Evolutionary conservation across 2,888 invertebrate species (phyloP), one percentile per base, ranked within the genome.

Genomic region (Fabriciana adippe): DNA sequence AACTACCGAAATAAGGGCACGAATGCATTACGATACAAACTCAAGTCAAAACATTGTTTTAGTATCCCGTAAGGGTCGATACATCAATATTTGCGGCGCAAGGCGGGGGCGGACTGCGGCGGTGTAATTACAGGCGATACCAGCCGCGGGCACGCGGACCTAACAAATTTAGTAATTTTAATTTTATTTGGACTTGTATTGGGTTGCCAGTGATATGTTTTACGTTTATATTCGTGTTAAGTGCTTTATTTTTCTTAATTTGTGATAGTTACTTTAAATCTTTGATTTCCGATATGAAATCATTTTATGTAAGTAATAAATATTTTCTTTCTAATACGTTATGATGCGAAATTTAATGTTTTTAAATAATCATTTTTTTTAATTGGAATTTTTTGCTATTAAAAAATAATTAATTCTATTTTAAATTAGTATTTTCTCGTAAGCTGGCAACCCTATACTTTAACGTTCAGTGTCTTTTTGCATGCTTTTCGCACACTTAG

Each of bases 111-210:
- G 89, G 79, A 80, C 75, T 77, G 86, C 86, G 86, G 86, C 81
- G 79, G 82, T 83, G 81, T 91, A 91, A 91, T 92, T 91, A 91
- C 89, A 90, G 89, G 79, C 84, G 75, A 75, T 76, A 74, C 79
- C 71, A 80, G 82, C 89, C 84, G 83, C 85, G 81, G 87, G 86
- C 86, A 78, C 84, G 84, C 85, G 83, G 82, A 81, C 80, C 78
- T 76, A 75, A 88, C 87, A 88, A 88, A 92, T 92, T 92, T 91
- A 88, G 86, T 89, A 83, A 87, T 85, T 87, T 89, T 89, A 84
- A 84, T 88, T 88, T 90, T 90, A 88, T 89, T 90, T 89, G 86
- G 82, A 88, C 86, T 88, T 88, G 84, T 81, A 77, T 79, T 77
- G 79, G 71, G 81, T 61, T 61, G 61, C 35, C 61, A 51, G 50